Conservation (phyloP, 2,113 vertebrate species). For the human region GRCh38 chr18:71280501-71281000, state of each 20-base stretch:
- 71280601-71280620: not conserved
- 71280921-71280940: not conserved
- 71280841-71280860: not conserved
- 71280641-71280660: constrained; percentile 2
- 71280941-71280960: not conserved
- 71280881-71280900: not conserved
- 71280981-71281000: not conserved
- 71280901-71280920: not conserved
- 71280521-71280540: not conserved
- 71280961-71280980: not conserved
- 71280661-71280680: not conserved
- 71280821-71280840: not conserved
- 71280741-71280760: not conserved
- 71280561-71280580: not conserved
- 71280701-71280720: constrained; percentile 11
- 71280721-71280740: not conserved
- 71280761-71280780: not conserved
- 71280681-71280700: not conserved
- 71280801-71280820: not conserved
- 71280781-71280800: not conserved
- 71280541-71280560: not conserved
- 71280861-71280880: not conserved
- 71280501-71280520: not conserved
- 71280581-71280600: constrained; percentile 55
- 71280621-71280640: not conserved